Percentiles rank a stretch among this genome's conserved stretches.
Evolutionary conservation across 2,113 vertebrate species (phyloP).

Genomic region (Pteropus alecto): DNA sequence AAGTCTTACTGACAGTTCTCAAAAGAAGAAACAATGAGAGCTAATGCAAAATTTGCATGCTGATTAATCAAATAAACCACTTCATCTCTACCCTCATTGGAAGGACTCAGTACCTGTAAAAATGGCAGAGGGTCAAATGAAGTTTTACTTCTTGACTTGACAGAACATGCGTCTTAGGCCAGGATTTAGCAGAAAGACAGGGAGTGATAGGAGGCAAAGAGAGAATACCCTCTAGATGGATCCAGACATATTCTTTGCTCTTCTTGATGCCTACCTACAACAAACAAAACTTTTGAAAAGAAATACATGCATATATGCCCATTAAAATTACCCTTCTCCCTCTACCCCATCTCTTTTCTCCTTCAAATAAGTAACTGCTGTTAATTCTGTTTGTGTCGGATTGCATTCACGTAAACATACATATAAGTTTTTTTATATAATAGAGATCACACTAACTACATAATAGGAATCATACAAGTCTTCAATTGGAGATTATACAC

Average conservation of each 20-base stretch:
- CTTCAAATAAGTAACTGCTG: not conserved
- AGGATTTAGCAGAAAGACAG: not conserved
- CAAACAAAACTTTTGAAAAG: not conserved
- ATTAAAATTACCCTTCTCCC: not conserved
- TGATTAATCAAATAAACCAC: not conserved
- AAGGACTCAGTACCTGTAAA: not conserved
- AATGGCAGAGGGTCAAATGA: not conserved
- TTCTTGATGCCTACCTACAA: not conserved
- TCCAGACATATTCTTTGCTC: not conserved
- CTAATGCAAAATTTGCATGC: not conserved
- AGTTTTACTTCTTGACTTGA: not conserved
- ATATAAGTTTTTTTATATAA: not conserved
- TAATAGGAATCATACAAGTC: not conserved
- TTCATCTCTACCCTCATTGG: not conserved
- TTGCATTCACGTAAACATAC: not conserved
- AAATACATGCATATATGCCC: not conserved
- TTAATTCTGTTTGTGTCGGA: not conserved
- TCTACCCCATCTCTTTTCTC: not conserved
- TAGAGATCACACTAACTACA: not conserved
- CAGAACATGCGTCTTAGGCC: not conserved
- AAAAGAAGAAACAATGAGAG: not conserved
- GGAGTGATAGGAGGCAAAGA: not conserved
- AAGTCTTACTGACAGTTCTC: not conserved
- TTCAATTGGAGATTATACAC: not conserved
- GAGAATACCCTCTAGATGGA: not conserved